phyloP scores from a whole-genome alignment of 1,140 invertebrate genomes.

The Phocides pigmalion region DNA sequence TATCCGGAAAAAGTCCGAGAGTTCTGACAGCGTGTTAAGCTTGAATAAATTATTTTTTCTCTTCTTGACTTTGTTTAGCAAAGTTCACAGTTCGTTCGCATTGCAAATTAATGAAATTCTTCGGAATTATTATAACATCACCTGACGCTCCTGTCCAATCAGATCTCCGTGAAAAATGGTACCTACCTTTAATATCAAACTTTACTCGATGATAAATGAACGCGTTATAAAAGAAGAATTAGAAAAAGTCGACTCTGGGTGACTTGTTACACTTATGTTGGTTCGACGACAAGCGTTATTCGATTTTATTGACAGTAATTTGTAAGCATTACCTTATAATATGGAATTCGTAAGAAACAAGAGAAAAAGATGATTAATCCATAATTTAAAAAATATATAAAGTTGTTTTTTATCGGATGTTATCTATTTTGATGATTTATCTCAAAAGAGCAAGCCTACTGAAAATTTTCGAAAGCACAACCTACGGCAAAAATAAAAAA shows the following conservation, averaged over 20 bases:
- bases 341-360: too few relatives aligned
- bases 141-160: conserved; percentile 40
- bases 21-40: conserved; percentile 3
- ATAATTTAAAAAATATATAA: too few relatives aligned
- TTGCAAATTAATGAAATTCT: conserved; percentile 38
- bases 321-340: too few relatives aligned
- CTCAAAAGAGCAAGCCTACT: too few relatives aligned
- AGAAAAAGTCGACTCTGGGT: conserved; percentile 1
- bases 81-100: conserved; percentile 31
- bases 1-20: neutral
- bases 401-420: too few relatives aligned
- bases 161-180: conserved; percentile 41
- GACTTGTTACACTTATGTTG: neutral
- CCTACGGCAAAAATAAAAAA: too few relatives aligned
- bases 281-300: neutral
- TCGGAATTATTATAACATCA: conserved; percentile 45
- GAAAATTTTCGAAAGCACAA: too few relatives aligned
- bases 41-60: conserved; percentile 29
- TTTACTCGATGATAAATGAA: conserved; percentile 34
- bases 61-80: conserved; percentile 26
- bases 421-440: too few relatives aligned
- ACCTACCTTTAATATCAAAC: conserved; percentile 35
- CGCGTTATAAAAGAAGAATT: conserved; percentile 26
- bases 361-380: too few relatives aligned
- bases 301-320: neutral